Base-by-base conservation (phyloP, 1,140 invertebrate genomes). In the Hyphantria cunea region DNA sequence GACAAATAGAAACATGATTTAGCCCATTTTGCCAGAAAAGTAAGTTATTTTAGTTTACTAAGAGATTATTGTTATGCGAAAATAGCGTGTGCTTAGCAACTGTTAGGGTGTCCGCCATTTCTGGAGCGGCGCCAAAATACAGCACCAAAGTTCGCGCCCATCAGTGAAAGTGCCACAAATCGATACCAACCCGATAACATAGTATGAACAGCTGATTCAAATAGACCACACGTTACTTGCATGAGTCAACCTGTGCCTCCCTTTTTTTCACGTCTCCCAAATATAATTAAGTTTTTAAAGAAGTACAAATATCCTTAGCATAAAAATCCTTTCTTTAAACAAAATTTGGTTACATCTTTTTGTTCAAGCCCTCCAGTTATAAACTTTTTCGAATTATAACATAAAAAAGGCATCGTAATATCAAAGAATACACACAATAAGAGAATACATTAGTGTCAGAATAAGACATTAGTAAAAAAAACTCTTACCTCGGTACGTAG, bases 141-240 rank as follows among this genome's bases (percentile, higher is more conserved):
- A 58, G 55, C 15, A 49, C 25, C 45, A 56, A 25, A 56, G 53
- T 56, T 51, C 47, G 56, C 56, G 56, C 47, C 12, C 82, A 83
- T 49, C 59, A 70, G 82, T 70, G 76, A 84, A 84, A 84, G 77
- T 82, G 78, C 68, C 70, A 55, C 54, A 76, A 76, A 82, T 88
- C 85, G 76, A 88, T 85, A 84, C 41, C 34, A 44, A 45, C 69
- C 72, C 33, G 17, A 60, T 33, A 60, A 51, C 56, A n/a, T 59
- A 45, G 41, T 51, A 50, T 15, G 42, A 60, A 77, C 80, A 85
- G 74, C 82, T 86, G 77, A 79, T 78, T 48, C 31, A 39, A 49
- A 58, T 45, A 47, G 13, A 6, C 34, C 56, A 13, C 37, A 52
- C 49, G 31, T 32, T 41, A 59, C 33, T 32, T 39, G 39, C 33